These are phyloP conservation scores for Dendropsophus ebraccatus DNA, from an alignment of 2,113 vertebrate genomes.

Conservation along the genomic window DNA sequence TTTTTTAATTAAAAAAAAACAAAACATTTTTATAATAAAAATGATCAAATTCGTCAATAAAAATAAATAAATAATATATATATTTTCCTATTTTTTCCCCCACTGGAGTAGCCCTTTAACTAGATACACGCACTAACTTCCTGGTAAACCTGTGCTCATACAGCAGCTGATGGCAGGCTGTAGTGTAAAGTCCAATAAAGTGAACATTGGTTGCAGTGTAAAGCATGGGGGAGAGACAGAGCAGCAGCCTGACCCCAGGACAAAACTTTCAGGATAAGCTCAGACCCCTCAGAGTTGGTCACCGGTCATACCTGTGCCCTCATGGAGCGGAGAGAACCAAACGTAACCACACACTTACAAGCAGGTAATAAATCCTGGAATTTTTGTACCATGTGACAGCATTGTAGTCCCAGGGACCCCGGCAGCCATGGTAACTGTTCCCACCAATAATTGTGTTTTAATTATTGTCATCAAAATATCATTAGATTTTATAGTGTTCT, in stretches of 20 bases:
- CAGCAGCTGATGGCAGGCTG: too few relatives aligned
- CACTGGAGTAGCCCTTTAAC: too few relatives aligned
- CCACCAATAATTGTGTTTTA: neutral
- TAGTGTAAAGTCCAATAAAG: too few relatives aligned
- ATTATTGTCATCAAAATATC: slow-evolving; percentile 19
- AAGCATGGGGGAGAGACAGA: neutral
- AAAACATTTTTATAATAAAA: too few relatives aligned
- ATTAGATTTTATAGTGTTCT: neutral
- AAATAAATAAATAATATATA: too few relatives aligned
- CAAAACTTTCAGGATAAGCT: too few relatives aligned
- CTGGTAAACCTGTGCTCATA: too few relatives aligned
- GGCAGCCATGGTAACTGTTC: neutral
- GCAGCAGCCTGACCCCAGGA: neutral
- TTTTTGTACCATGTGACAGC: neutral
- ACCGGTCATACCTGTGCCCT: neutral
- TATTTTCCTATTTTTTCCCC: too few relatives aligned
- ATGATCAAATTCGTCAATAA: too few relatives aligned
- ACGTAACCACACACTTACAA: neutral
- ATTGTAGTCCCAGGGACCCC: neutral
- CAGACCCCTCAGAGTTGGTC: too few relatives aligned
- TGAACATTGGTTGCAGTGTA: neutral
- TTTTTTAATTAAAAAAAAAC: too few relatives aligned
- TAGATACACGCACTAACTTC: too few relatives aligned
- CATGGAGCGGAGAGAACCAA: neutral
- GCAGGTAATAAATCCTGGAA: neutral